Evolutionary conservation across 1,140 invertebrate species (phyloP).

Genomic region (Venturia canescens): DNA sequence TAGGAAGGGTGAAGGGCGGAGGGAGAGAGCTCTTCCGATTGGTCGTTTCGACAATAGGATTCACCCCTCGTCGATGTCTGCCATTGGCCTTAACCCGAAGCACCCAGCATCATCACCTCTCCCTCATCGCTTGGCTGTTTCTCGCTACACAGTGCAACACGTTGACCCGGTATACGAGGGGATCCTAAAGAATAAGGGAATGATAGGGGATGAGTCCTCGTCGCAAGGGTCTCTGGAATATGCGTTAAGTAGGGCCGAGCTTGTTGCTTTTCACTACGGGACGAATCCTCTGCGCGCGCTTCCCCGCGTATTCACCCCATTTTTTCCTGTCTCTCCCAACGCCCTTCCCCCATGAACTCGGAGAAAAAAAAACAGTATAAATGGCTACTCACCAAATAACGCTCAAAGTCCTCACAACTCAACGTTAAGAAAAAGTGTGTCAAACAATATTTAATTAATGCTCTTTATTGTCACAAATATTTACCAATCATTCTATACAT

Average conservation of each 20-base stretch:
- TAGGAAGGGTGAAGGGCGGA: too few species aligned
- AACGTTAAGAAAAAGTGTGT: constrained; percentile 19
- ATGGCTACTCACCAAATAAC: constrained; percentile 59
- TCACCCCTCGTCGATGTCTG: constrained; percentile 57
- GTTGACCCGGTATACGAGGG: constrained; percentile 54
- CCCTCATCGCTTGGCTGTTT: constrained; percentile 62
- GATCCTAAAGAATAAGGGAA: constrained; percentile 67
- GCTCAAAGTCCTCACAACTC: neutral
- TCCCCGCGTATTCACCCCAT: constrained; percentile 10
- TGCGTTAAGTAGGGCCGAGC: constrained; percentile 72
- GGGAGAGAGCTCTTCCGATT: constrained; percentile 60
- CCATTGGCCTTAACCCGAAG: constrained; percentile 35
- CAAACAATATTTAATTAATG: constrained; percentile 9
- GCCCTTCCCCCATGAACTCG: constrained; percentile 33
- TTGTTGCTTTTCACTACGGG: constrained; percentile 35
- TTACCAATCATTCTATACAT: too few species aligned
- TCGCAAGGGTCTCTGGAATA: constrained; percentile 69
- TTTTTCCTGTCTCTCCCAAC: constrained; percentile 28
- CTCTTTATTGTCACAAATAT: too few species aligned
- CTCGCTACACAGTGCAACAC: constrained; percentile 44
- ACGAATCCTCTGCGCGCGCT: constrained; percentile 40
- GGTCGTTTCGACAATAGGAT: constrained; percentile 71
- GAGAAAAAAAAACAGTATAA: constrained; percentile 50
- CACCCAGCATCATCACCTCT: constrained; percentile 36
- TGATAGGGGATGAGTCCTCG: constrained; percentile 68